These are phyloP conservation scores for Paratrypauchen microcephalus DNA, from an alignment of 2,797 vertebrate species.

Conservation along the genomic window DNA sequence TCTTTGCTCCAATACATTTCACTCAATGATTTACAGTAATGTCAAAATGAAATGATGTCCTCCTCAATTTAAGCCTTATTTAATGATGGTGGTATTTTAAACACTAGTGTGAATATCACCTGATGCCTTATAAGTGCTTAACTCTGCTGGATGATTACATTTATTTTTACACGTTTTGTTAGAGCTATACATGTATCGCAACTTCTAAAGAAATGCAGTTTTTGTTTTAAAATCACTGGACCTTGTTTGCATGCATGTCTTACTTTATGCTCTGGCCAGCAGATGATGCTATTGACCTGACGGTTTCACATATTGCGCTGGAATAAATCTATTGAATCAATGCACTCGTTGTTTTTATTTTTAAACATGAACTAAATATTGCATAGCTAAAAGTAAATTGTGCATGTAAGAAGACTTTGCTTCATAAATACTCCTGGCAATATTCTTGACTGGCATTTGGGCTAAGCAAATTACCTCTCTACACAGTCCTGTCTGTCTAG, in stretches of 20 bases:
- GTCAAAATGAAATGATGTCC: slow-evolving; percentile 35
- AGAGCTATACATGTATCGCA: not conserved
- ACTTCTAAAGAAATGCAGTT: not conserved
- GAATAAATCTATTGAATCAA: slow-evolving; percentile 49
- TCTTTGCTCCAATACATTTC: slow-evolving; percentile 27
- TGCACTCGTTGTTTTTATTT: not conserved
- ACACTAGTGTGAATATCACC: slow-evolving; percentile 72
- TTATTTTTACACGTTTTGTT: slow-evolving; percentile 10
- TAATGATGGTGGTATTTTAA: slow-evolving; percentile 87
- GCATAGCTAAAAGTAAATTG: not conserved
- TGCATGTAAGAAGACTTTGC: not conserved
- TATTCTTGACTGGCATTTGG: too few relatives aligned
- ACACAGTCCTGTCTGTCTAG: too few relatives aligned
- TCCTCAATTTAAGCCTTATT: slow-evolving; percentile 78
- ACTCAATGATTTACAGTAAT: slow-evolving; percentile 25
- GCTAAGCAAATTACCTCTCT: too few relatives aligned
- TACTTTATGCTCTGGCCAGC: slow-evolving; percentile 45
- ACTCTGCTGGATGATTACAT: slow-evolving; percentile 56
- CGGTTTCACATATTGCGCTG: slow-evolving; percentile 25
- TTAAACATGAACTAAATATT: not conserved
- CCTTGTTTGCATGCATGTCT: not conserved
- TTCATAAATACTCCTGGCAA: not conserved
- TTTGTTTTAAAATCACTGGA: not conserved
- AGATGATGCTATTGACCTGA: slow-evolving; percentile 60
- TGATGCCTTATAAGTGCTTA: slow-evolving; percentile 80